Base-by-base conservation (phyloP, 1,140 invertebrate genomes). In the Leptinotarsa undecemlineata region DNA sequence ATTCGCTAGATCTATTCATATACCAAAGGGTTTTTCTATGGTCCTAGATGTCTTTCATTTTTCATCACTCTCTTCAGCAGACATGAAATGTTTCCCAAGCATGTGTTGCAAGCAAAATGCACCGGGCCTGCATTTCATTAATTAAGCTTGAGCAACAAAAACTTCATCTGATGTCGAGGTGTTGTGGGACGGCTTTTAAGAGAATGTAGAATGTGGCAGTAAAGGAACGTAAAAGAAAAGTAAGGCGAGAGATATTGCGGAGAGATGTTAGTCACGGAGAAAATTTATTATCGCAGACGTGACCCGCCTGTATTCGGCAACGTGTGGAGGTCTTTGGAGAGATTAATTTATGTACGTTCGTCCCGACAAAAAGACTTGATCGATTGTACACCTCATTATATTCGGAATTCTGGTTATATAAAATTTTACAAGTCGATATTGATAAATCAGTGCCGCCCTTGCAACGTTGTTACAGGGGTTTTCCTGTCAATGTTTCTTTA, bases 261-360 rank as follows among this genome's bases (percentile, higher is more conserved):
- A 57, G 51, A 57, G 51, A 19, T 57, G 51, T 57, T 57, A 57
- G 51, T 57, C 51, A 57, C 15, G 51, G 51, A 57, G 51, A 57
- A n/a, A 57, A 57, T 57, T 57, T 57, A 57, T 57, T 57, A 57
- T 57, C 15, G 51, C 51, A 57, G 51, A 19, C 51, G 15, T 57
- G 51, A 57, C 51, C 51, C n/a, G 51, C 4, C 51, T 57, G 17
- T 57, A 57, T 57, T 42, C 33, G 33, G 33, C 33, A 42, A 11
- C 33, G 33, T 42, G 8, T 42, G 33, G 33, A 42, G 33, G 33
- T 42, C 33, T 42, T 42, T 42, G 33, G 33, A 42, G 8, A 42
- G 33, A 42, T 42, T 8, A 42, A 42, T 42, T 42, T 42, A 42
- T 42, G 33, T 42, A 42, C 33, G 33, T 42, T 42, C 8, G 33